Evolutionary conservation across 2,113 vertebrate species (phyloP).

Genomic region (Pardalotus punctatus): DNA sequence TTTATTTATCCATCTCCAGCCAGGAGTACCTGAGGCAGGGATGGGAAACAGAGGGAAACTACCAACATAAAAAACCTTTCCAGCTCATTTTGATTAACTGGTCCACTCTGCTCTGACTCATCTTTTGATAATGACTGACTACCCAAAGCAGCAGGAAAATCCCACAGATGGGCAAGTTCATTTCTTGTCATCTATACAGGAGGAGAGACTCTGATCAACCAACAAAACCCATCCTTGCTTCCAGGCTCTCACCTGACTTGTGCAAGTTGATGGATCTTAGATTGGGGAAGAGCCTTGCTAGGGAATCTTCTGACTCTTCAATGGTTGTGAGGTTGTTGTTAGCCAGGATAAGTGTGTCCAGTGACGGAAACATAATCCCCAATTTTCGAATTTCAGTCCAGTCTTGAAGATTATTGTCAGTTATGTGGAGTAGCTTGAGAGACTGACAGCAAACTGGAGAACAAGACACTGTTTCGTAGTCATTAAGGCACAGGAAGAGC

Average conservation of each 20-base stretch:
- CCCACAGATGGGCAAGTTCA: background rate
- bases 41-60: background rate
- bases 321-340: conserved; percentile 89
- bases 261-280: conserved; percentile 94
- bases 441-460: conserved; percentile 85
- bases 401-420: conserved; percentile 92
- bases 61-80: background rate
- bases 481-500: conserved; percentile 97
- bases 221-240: background rate
- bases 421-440: conserved; percentile 94
- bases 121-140: background rate
- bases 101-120: background rate
- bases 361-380: conserved; percentile 89
- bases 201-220: background rate
- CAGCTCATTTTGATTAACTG: background rate
- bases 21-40: background rate
- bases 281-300: conserved; percentile 88
- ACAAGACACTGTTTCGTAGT: conserved; percentile 86
- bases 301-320: conserved; percentile 80
- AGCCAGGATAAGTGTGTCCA: conserved; percentile 89
- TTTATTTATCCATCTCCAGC: background rate
- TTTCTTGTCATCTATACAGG: background rate
- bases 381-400: conserved; percentile 94
- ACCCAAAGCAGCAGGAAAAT: background rate
- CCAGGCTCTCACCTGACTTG: conserved; percentile 87